phyloP scores from a whole-genome alignment of 2,113 vertebrate species.

The Ia io region DNA sequence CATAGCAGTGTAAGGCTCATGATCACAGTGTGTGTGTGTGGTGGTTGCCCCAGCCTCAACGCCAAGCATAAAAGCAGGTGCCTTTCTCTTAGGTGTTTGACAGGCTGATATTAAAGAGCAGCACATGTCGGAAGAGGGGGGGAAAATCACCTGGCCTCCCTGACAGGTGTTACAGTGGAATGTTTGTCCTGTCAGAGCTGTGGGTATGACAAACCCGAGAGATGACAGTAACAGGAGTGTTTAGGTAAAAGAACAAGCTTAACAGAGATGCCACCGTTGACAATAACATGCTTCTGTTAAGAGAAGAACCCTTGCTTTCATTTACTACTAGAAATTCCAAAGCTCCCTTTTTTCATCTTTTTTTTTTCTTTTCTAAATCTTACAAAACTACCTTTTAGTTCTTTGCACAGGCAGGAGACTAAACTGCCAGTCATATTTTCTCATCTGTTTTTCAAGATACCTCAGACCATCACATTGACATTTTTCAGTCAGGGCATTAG shows the following conservation, averaged over 20 bases:
- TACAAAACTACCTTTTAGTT: conserved; percentile 60
- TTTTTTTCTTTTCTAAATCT: background rate
- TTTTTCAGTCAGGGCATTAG: background rate
- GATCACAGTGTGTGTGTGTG: conserved; percentile 45
- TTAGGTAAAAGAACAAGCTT: conserved; percentile 78
- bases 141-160: conserved; percentile 73
- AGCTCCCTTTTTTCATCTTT: background rate
- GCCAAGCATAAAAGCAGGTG: conserved; percentile 39
- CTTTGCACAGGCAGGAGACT: conserved; percentile 19
- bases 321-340: conserved; percentile 54
- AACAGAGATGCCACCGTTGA: conserved; percentile 78
- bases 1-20: conserved; percentile 51
- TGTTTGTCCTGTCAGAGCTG: conserved; percentile 75
- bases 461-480: background rate
- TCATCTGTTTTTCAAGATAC: conserved; percentile 15
- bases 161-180: conserved; percentile 79
- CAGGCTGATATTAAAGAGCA: conserved; percentile 82
- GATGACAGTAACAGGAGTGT: conserved; percentile 81
- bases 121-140: conserved; percentile 77
- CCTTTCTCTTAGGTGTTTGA: conserved; percentile 78
- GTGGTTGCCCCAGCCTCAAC: conserved; percentile 59
- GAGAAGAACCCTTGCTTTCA: conserved; percentile 57
- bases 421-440: conserved; percentile 22
- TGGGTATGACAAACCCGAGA: conserved; percentile 73
- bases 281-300: conserved; percentile 74